Conservation (phyloP, 2,888 invertebrate species). For the Escarpia spicata region DNA sequence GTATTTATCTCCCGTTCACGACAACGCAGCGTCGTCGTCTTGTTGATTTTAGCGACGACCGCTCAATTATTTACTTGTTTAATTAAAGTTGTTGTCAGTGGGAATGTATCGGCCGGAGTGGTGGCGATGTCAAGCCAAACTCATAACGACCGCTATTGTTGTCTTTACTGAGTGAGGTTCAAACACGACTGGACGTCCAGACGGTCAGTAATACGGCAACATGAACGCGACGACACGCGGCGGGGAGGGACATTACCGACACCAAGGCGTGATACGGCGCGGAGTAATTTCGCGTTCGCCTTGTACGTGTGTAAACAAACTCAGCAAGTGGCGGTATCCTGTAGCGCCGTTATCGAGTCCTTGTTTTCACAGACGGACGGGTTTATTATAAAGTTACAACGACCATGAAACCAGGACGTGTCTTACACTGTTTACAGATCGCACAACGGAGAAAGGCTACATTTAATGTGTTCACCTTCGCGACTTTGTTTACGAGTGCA, state of each 20-base stretch:
- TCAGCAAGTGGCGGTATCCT: neutral
- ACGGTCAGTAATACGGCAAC: neutral
- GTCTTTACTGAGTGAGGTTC: neutral
- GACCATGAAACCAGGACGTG: neutral
- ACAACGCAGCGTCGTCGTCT: neutral
- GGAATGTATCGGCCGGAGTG: neutral
- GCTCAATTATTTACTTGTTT: conserved; percentile 16
- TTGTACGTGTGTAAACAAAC: conserved; percentile 13
- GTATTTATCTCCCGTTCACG: neutral
- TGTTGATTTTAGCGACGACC: neutral
- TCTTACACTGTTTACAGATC: neutral
- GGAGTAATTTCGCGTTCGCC: neutral
- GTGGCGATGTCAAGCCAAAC: neutral
- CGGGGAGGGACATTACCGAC: neutral
- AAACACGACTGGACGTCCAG: neutral
- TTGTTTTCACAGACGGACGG: neutral
- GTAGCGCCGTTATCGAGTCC: neutral
- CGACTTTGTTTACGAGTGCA: neutral
- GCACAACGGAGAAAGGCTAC: neutral
- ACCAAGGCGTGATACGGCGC: neutral
- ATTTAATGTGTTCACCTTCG: neutral
- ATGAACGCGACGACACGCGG: neutral
- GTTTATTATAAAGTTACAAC: neutral
- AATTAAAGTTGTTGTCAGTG: conserved; percentile 1
- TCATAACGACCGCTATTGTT: neutral